phyloP scores from a whole-genome alignment of 2,113 vertebrate genomes.

The Pteruthius melanotis region DNA sequence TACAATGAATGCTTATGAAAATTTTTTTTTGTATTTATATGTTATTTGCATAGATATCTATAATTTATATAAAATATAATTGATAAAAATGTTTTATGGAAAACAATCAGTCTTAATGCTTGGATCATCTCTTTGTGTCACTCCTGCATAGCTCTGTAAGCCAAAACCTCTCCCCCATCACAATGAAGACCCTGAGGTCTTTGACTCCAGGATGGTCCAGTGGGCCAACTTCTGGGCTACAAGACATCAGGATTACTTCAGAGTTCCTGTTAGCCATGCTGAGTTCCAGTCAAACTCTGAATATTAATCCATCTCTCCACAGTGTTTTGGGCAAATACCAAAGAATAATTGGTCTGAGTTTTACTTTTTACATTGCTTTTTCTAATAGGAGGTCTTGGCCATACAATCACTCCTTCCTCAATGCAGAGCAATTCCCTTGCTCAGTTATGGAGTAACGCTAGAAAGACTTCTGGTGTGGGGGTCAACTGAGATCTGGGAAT shows the following conservation, averaged over 20 bases:
- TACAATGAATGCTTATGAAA: not conserved
- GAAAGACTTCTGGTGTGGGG: not conserved
- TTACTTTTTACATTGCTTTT: not conserved
- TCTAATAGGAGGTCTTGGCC: not conserved
- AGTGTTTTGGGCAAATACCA: not conserved
- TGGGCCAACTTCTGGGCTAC: not conserved
- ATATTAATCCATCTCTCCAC: not conserved
- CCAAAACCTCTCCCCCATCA: not conserved
- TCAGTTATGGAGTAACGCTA: not conserved
- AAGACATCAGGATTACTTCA: not conserved
- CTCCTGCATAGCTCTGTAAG: not conserved
- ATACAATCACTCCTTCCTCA: not conserved
- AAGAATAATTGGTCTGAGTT: not conserved
- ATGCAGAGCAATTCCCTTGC: not conserved
- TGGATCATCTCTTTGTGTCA: not conserved
- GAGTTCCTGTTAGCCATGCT: not conserved
- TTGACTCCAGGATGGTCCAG: not conserved
- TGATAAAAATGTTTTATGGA: not conserved
- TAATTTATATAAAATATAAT: not conserved
- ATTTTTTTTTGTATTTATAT: not conserved
- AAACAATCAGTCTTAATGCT: not conserved
- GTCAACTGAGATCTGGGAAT: not conserved
- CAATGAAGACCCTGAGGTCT: not conserved
- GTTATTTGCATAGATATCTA: not conserved
- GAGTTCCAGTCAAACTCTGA: not conserved